Conservation (phyloP, 1,140 invertebrate species). For the Delia radicum region DNA sequence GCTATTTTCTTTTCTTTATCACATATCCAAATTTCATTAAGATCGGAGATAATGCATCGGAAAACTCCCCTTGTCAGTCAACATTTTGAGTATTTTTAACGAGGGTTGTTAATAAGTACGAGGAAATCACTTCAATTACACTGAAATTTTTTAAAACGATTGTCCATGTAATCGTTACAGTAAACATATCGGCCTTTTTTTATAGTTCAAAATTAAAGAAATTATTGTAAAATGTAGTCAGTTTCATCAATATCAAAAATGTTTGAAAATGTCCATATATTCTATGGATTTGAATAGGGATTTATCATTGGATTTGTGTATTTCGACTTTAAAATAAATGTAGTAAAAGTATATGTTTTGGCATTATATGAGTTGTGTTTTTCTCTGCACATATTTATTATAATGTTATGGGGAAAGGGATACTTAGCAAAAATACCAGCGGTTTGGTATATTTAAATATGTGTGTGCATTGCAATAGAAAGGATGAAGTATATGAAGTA, state of each 20-base stretch:
- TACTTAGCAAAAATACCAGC: not conserved
- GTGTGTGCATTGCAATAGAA: not conserved
- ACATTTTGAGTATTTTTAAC: too few relatives aligned
- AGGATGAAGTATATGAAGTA: not conserved
- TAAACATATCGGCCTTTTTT: not conserved
- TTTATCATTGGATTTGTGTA: constrained; percentile 18
- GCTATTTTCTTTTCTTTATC: too few relatives aligned
- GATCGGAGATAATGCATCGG: too few relatives aligned
- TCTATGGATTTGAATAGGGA: not conserved
- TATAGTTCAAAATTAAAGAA: not conserved
- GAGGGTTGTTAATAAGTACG: too few relatives aligned
- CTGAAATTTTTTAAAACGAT: too few relatives aligned
- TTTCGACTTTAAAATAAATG: constrained; percentile 17
- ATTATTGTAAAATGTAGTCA: not conserved
- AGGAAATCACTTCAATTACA: too few relatives aligned
- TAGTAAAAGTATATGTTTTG: not conserved
- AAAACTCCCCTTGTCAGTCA: too few relatives aligned
- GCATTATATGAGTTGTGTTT: not conserved
- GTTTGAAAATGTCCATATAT: not conserved
- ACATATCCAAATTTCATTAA: too few relatives aligned
- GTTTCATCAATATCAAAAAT: not conserved
- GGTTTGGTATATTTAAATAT: not conserved
- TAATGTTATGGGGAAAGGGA: too few relatives aligned
- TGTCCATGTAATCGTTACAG: not conserved
- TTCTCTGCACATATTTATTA: not conserved